These are phyloP conservation scores for Streptopelia turtur DNA, from an alignment of 2,797 vertebrate genomes.

Conservation along the genomic window DNA sequence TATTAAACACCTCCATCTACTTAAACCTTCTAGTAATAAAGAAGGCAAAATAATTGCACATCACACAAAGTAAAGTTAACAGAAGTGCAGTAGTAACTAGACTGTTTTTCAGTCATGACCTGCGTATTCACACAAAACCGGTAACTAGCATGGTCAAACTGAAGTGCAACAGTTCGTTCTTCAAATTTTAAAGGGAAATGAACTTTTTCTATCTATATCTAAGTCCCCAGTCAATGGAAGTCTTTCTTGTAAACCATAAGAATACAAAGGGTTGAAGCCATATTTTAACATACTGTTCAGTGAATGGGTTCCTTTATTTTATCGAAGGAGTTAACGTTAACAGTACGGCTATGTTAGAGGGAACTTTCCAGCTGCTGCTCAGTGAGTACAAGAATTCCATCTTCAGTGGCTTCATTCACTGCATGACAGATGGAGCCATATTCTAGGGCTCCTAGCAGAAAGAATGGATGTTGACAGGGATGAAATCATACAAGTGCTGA, in stretches of 20 bases:
- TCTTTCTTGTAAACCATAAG: background rate
- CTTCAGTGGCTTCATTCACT: background rate
- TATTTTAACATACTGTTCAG: background rate
- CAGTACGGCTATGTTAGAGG: background rate
- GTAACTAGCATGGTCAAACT: background rate
- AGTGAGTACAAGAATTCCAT: background rate
- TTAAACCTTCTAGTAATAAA: background rate
- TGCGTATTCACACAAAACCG: background rate
- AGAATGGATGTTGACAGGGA: background rate
- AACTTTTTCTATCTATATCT: background rate
- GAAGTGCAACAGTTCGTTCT: background rate
- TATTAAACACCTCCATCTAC: constrained; percentile 25
- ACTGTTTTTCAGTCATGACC: background rate
- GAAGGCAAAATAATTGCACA: background rate
- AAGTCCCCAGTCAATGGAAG: background rate
- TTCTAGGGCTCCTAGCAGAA: background rate
- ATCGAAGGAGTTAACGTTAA: background rate
- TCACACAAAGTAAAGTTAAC: background rate
- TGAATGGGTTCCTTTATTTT: background rate
- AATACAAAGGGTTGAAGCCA: background rate
- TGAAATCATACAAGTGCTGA: background rate
- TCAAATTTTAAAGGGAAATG: background rate
- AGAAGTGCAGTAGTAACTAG: background rate
- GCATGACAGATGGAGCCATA: background rate
- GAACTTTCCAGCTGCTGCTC: background rate